Conservation (phyloP, 2,797 vertebrate genomes). For the Sebastes reedi region DNA sequence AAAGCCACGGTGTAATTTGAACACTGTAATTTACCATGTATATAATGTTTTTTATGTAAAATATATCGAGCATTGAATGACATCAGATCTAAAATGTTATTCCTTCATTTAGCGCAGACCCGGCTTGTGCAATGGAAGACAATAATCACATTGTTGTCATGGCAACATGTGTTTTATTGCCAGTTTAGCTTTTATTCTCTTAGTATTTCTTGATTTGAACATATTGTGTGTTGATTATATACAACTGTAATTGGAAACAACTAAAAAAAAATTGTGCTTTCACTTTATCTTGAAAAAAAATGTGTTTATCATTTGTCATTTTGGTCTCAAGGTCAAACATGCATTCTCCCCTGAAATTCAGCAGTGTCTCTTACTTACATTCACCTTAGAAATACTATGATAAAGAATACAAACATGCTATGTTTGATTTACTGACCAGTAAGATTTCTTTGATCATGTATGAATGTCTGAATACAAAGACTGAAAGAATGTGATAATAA, state of each 20-base stretch:
- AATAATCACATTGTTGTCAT: not conserved
- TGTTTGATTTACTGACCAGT: not conserved
- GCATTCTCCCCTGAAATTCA: not conserved
- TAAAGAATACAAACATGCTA: not conserved
- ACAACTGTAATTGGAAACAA: not conserved
- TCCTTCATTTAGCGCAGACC: too few species aligned
- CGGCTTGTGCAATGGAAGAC: too few species aligned
- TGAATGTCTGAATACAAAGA: not conserved
- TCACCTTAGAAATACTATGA: not conserved
- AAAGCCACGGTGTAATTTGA: too few species aligned
- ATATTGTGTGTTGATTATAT: not conserved
- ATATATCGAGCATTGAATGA: too few species aligned
- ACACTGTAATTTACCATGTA: too few species aligned
- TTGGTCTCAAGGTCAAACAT: not conserved
- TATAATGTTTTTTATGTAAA: too few species aligned
- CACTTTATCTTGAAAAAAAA: not conserved
- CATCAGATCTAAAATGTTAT: too few species aligned
- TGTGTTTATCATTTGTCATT: not conserved
- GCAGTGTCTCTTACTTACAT: not conserved
- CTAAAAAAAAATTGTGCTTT: not conserved
- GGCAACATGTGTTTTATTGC: not conserved
- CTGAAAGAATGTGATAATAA: not conserved
- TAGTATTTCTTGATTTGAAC: not conserved
- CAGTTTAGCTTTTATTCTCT: not conserved
- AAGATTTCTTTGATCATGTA: not conserved